Percentiles rank a stretch among this genome's conserved stretches.
Conservation (phyloP, 2,113 vertebrate species). For the Choloepus hoffmanni region DNA sequence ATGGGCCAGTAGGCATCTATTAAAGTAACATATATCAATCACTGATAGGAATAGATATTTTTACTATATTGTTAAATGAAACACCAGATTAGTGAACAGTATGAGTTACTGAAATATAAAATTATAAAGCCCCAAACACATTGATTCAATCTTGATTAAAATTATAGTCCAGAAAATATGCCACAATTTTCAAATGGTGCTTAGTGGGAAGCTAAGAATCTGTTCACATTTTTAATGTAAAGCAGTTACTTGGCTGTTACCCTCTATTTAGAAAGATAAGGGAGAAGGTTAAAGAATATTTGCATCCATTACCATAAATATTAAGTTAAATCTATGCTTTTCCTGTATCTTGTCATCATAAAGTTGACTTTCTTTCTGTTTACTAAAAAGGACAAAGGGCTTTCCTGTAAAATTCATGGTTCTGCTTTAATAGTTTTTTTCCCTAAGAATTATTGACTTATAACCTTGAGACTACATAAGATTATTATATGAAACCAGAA, state of each 20-base stretch:
- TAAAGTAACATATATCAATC: conserved; percentile 29
- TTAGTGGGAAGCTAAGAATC: conserved; percentile 25
- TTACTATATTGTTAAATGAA: conserved; percentile 23
- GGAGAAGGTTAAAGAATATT: conserved; percentile 66
- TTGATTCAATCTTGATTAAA: conserved; percentile 56
- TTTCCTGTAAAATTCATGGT: conserved; percentile 45
- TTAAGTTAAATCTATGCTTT: conserved; percentile 58
- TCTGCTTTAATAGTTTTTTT: conserved; percentile 13
- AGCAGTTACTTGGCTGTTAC: conserved; percentile 36
- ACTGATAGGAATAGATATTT: not conserved
- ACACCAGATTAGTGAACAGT: conserved; percentile 13
- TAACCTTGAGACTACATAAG: conserved; percentile 43
- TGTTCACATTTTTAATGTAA: conserved; percentile 54
- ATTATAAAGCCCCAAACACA: conserved; percentile 35
- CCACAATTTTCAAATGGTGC: conserved; percentile 32
- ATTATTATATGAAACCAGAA: conserved; percentile 36
- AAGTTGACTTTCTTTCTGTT: conserved; percentile 53
- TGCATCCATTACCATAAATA: conserved; percentile 58
- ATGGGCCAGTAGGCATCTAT: not conserved
- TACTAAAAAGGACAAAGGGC: conserved; percentile 4
- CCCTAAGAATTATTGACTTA: not conserved
- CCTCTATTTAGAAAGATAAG: conserved; percentile 67
- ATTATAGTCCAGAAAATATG: conserved; percentile 46
- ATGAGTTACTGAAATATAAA: conserved; percentile 38
- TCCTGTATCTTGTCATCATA: conserved; percentile 48